Evolutionary conservation across 2,888 invertebrate species (phyloP), one percentile per base, ranked within the genome.

Genomic region (Thera obeliscata): DNA sequence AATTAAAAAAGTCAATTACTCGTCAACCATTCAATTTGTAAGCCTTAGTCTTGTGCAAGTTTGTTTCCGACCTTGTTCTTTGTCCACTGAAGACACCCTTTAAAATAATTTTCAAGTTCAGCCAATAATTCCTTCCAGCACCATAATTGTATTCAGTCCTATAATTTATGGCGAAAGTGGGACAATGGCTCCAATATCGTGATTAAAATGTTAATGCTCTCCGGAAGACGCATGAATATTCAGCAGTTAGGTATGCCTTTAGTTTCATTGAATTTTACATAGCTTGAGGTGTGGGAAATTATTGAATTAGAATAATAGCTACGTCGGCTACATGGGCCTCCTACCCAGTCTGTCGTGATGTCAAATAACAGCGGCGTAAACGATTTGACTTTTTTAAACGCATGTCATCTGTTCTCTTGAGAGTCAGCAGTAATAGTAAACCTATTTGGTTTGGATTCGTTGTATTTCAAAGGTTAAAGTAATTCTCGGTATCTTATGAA

Each of bases 151-250:
- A 69, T 64, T 63, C 60, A 63, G 56, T 35, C 49, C 36, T 57
- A 38, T 63, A 66, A 66, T 69, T 69, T 54, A 66, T 69, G 49
- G 56, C 43, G 35, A 57, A 64, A 66, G 66, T 66, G 61, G 69
- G 54, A 69, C 69, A 69, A 69, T 69, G 52, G 63, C 65, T 66
- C 57, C 69, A 59, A 66, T 69, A 69, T 57, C 69, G 69, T 71
- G 68, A 71, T 74, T 72, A 74, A 72, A 74, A 72, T 72, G 72
- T 67, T 69, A 72, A 74, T 74, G 70, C 67, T 63, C 70, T 67
- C 64, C 60, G 63, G 65, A 60, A 70, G 61, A 63, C 35, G 61
- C 62, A 70, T 72, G 72, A 67, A 74, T 73, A 72, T 72, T 72
- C 66, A 69, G 52, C 54, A 52, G 7, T 12, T 8, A 36, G 50